Conservation (phyloP, 2,888 invertebrate species). For the Microdon myrmicae region DNA sequence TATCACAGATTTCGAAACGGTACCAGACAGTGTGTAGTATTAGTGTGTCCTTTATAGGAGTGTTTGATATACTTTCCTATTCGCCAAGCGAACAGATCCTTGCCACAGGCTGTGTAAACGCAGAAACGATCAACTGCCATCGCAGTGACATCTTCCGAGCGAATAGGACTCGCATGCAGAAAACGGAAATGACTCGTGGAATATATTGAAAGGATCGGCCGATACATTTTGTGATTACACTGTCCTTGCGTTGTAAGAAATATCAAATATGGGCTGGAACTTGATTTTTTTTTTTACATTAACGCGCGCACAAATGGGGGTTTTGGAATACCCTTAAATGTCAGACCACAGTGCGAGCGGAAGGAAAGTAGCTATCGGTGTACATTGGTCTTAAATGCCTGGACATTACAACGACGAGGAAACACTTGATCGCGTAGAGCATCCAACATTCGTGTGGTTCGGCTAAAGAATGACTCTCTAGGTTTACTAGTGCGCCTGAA, state of each 20-base stretch:
- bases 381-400: too few species aligned
- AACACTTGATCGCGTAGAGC: too few species aligned
- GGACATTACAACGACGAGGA: too few species aligned
- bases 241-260: conserved; percentile 85
- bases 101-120: conserved; percentile 82
- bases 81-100: conserved; percentile 86
- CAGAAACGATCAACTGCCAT: conserved; percentile 80
- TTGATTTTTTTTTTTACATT: too few species aligned
- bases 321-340: too few species aligned
- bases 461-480: too few species aligned
- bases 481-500: too few species aligned
- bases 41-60: conserved; percentile 79
- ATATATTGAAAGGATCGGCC: conserved; percentile 92
- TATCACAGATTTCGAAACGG: conserved; percentile 93
- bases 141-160: conserved; percentile 82
- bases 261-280: conserved; percentile 87
- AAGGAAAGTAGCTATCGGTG: too few species aligned
- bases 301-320: too few species aligned
- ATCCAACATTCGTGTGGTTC: too few species aligned
- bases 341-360: too few species aligned
- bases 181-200: conserved; percentile 84
- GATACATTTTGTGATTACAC: conserved; percentile 87
- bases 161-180: conserved; percentile 84
- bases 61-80: conserved; percentile 86
- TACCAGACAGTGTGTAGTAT: conserved; percentile 78